Evolutionary conservation across 2,888 invertebrate genomes (phyloP).

Genomic region (Rhabditophanes sp.): DNA sequence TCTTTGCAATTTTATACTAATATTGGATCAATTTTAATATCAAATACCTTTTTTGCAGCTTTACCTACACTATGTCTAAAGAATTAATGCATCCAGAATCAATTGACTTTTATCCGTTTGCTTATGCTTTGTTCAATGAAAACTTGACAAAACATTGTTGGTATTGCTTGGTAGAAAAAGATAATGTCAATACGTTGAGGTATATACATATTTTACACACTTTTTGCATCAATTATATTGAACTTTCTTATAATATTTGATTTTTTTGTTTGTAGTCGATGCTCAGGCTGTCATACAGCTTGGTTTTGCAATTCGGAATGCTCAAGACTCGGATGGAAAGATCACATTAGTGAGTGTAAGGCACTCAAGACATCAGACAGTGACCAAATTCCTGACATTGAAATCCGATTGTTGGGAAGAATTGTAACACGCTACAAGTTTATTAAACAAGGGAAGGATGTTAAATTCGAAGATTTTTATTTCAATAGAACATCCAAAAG

Average conservation of each 20-base stretch:
- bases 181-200: slow-evolving; percentile 4
- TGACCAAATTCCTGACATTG: slow-evolving; percentile 31
- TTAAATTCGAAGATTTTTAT: slow-evolving; percentile 28
- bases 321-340: slow-evolving; percentile 30
- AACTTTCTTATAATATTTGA: not conserved
- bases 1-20: too few relatives aligned
- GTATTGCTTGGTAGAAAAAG: slow-evolving; percentile 29
- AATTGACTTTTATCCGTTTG: slow-evolving; percentile 41
- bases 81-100: slow-evolving; percentile 4
- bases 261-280: not conserved
- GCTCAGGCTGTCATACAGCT: slow-evolving; percentile 11
- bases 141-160: slow-evolving; percentile 29
- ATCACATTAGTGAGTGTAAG: slow-evolving; percentile 41
- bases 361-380: slow-evolving; percentile 14
- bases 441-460: slow-evolving; percentile 29
- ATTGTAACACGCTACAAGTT: slow-evolving; percentile 33
- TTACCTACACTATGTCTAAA: too few relatives aligned
- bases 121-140: slow-evolving; percentile 35
- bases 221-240: slow-evolving; percentile 10
- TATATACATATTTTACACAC: slow-evolving; percentile 1
- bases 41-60: too few relatives aligned
- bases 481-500: slow-evolving; percentile 27
- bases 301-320: slow-evolving; percentile 34
- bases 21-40: too few relatives aligned
- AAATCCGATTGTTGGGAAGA: slow-evolving; percentile 36